Percentiles rank a stretch among this genome's conserved stretches.
Conservation (phyloP, 1,140 invertebrate species). For the Cydia fagiglandana region DNA sequence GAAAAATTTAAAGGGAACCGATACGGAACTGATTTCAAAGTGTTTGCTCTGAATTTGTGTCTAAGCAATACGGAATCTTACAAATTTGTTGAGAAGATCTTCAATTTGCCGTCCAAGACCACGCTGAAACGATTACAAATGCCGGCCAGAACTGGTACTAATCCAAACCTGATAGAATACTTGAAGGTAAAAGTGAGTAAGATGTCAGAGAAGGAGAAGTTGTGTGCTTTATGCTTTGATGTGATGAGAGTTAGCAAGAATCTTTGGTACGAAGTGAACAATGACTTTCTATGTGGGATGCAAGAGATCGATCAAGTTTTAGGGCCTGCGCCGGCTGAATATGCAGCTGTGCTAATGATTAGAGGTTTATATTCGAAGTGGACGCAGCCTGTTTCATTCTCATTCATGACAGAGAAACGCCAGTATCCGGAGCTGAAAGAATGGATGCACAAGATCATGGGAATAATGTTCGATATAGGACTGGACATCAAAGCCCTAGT, state of each 20-base stretch:
- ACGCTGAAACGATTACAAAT: neutral
- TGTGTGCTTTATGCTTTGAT: slow-evolving; percentile 3
- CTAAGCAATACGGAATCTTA: neutral
- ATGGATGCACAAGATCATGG: neutral
- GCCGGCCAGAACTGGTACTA: neutral
- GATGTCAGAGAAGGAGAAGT: neutral
- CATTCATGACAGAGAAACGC: neutral
- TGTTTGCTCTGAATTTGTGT: neutral
- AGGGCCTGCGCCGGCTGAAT: neutral
- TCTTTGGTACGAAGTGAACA: slow-evolving; percentile 9
- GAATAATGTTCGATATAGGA: neutral
- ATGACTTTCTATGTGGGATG: neutral
- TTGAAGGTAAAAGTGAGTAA: neutral
- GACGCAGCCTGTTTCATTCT: slow-evolving; percentile 6
- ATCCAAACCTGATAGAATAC: neutral
- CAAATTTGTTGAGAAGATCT: slow-evolving; percentile 1
- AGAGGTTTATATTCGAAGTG: neutral
- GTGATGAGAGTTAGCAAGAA: slow-evolving; percentile 2
- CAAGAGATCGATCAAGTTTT: slow-evolving; percentile 1
- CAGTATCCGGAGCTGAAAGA: neutral
- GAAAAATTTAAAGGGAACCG: neutral
- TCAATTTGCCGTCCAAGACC: neutral
- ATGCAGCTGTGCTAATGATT: slow-evolving; percentile 12
- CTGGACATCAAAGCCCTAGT: neutral
- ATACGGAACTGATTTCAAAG: neutral